phyloP scores from a whole-genome alignment of 2,888 invertebrate genomes.

The Lithophane leautieri region DNA sequence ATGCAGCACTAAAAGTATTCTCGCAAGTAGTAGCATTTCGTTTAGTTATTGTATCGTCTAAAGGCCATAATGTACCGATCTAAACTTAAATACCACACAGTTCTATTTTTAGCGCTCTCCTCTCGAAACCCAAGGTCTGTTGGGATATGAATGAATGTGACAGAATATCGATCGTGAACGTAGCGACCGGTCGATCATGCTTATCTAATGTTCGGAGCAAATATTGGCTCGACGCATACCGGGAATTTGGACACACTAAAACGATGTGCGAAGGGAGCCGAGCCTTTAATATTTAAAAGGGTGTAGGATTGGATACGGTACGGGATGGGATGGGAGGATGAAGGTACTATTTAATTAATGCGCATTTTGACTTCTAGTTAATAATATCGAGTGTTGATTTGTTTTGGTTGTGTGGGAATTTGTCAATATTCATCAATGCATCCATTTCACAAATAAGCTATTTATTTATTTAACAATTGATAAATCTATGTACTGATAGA shows the following conservation, averaged over 20 bases:
- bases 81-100: slow-evolving; percentile 29
- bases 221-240: slow-evolving; percentile 82
- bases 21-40: slow-evolving; percentile 21
- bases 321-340: slow-evolving; percentile 10
- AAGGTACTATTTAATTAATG: slow-evolving; percentile 51
- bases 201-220: slow-evolving; percentile 77
- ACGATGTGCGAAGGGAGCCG: slow-evolving; percentile 61
- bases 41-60: slow-evolving; percentile 17
- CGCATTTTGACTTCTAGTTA: slow-evolving; percentile 28
- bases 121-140: slow-evolving; percentile 49
- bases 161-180: slow-evolving; percentile 70
- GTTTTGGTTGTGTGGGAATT: slow-evolving; percentile 24
- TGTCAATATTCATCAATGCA: background rate
- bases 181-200: slow-evolving; percentile 72
- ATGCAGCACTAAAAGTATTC: slow-evolving; percentile 29
- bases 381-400: slow-evolving; percentile 34
- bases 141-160: slow-evolving; percentile 54
- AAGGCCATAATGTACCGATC: slow-evolving; percentile 5
- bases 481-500: background rate
- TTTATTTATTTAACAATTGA: no score
- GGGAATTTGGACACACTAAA: slow-evolving; percentile 68
- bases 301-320: slow-evolving; percentile 55
- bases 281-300: slow-evolving; percentile 67
- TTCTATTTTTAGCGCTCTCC: slow-evolving; percentile 41
- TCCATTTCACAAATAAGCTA: background rate